Base-by-base conservation (phyloP, 2,113 vertebrate genomes). In the Spea multiplicata region DNA sequence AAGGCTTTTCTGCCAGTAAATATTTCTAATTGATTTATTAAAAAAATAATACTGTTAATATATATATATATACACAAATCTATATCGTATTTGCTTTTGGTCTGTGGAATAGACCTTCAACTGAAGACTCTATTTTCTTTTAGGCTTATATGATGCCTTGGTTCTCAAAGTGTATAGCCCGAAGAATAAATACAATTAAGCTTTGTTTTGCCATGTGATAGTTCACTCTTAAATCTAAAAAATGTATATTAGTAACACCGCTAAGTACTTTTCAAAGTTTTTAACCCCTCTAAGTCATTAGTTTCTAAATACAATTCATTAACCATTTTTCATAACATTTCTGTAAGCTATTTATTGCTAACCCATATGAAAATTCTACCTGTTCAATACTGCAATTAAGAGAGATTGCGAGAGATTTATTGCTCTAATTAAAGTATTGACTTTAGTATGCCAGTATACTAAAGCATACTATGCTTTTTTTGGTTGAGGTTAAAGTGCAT, bases 21-120 rank as follows among this genome's bases (percentile, higher is more conserved):
- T 45, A 4, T 83, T 85, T 87, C 76, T 91, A 90, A 88, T 88
- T 88, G 83, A 88, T 89, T 89, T 84, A 84, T 80, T 88, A 86
- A 66, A 81, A 83, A 83, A 85, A 30, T 82, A 82, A 85, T 78
- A 67, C 46, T 67, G 64, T 75, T 75, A 64, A 67, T 45, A 12
- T 9, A 47, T 68, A 30, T 30, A 30, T 30, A 30, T 30, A 30
- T 30, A 30, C 1, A 30, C 30, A 30, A 2, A 30, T 30, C 30
- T 30, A 30, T 30, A 30, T 30, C 30, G 30, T 30, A 30, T 30
- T 30, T 30, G 30, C 30, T 30, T 30, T 30, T 30, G 30, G 30
- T 30, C 30, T 30, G 30, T 30, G 30, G 30, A 30, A 30, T 30
- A 30, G 30, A 30, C 30, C 1, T 30, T 30, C 30, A 30, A 30